Percentiles rank a stretch among this genome's conserved stretches.
These are phyloP conservation scores for Clanis bilineata DNA, from an alignment of 2,888 invertebrate genomes.

Conservation along the genomic window DNA sequence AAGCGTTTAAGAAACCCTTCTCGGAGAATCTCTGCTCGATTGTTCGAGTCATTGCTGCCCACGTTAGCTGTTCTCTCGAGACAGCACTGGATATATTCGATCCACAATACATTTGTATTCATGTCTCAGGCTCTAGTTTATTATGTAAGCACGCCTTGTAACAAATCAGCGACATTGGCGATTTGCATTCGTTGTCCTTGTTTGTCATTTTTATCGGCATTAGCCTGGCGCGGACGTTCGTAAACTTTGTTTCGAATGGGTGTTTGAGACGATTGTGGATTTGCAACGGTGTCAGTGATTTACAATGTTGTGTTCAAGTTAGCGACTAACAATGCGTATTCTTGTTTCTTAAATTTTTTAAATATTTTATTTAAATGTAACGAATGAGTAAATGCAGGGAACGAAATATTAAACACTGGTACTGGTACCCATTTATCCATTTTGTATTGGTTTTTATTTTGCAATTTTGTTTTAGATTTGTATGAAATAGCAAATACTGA, in stretches of 20 bases:
- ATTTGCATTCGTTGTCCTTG: constrained; percentile 50
- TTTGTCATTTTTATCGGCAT: constrained; percentile 30
- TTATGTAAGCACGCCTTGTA: constrained; percentile 63
- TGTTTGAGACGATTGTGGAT: constrained; percentile 7
- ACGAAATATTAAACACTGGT: too few species aligned
- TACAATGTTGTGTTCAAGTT: not conserved
- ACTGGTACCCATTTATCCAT: too few species aligned
- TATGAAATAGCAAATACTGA: too few species aligned
- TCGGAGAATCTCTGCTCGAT: constrained; percentile 22
- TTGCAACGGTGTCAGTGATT: constrained; percentile 5
- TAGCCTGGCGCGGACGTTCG: constrained; percentile 6
- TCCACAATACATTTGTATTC: constrained; percentile 58
- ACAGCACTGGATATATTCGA: constrained; percentile 31
- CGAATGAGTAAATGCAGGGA: not conserved
- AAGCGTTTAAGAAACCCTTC: constrained; percentile 22
- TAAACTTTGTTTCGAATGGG: constrained; percentile 4
- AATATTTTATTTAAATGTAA: not conserved
- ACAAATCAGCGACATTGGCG: constrained; percentile 52
- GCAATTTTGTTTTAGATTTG: too few species aligned
- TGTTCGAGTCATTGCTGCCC: constrained; percentile 35
- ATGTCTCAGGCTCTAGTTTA: constrained; percentile 40
- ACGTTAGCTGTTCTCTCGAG: constrained; percentile 39
- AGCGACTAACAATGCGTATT: not conserved
- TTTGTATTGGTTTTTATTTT: too few species aligned
- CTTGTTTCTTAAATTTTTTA: not conserved